Percentiles rank a stretch among this genome's conserved stretches.
Evolutionary conservation across 2,797 vertebrate species (phyloP).

Genomic region (Acanthiza pusilla): DNA sequence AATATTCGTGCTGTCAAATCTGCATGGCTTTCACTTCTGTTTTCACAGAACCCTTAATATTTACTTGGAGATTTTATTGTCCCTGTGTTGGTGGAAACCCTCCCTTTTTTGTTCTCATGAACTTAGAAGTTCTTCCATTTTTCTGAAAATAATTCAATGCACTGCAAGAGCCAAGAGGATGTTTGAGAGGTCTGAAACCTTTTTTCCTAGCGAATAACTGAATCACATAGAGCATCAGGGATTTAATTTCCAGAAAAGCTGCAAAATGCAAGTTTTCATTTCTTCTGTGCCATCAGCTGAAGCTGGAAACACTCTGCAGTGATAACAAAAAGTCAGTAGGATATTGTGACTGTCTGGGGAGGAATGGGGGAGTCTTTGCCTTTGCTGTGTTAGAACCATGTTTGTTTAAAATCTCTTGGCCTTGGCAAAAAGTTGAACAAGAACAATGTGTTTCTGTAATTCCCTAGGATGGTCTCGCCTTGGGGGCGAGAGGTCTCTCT

Average conservation of each 20-base stretch:
- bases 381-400: neutral
- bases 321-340: neutral
- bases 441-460: constrained; percentile 33
- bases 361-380: neutral
- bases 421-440: neutral
- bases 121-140: neutral
- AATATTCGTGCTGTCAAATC: neutral
- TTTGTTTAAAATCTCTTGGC: constrained; percentile 15
- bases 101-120: neutral
- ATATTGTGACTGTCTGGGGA: neutral
- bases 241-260: neutral
- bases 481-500: neutral
- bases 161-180: neutral
- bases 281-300: neutral
- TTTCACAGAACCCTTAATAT: neutral
- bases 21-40: neutral
- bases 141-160: neutral
- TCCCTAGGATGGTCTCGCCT: neutral
- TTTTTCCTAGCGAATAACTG: neutral
- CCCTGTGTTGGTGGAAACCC: neutral
- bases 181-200: neutral
- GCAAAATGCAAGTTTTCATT: neutral
- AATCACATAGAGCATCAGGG: neutral
- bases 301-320: neutral
- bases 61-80: neutral